A percentile compares a stretch with the other conserved stretches of the same genome.
Evolutionary conservation across 2,888 invertebrate genomes (phyloP).

Genomic region (Drosophila ustulata): DNA sequence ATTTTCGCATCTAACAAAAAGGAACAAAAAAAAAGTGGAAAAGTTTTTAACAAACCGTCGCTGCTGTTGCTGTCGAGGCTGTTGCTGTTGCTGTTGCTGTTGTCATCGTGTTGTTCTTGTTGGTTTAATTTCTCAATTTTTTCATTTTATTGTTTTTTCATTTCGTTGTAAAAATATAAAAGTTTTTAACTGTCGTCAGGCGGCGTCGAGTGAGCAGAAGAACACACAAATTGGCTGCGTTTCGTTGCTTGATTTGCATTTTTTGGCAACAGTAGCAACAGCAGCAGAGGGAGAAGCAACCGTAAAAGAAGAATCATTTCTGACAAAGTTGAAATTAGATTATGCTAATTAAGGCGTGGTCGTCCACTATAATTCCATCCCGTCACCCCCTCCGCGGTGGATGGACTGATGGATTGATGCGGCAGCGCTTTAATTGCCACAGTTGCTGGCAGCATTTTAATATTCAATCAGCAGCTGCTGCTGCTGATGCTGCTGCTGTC

Average conservation of each 20-base stretch:
- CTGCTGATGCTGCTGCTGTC: constrained; percentile 63
- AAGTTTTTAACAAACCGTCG: constrained; percentile 60
- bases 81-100: constrained; percentile 35
- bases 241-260: constrained; percentile 61
- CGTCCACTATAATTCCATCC: background rate
- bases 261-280: constrained; percentile 48
- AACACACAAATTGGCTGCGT: constrained; percentile 46
- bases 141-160: constrained; percentile 77
- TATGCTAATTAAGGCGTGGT: constrained; percentile 81
- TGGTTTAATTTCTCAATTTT: constrained; percentile 32
- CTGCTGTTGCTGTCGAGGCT: constrained; percentile 46
- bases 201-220: background rate
- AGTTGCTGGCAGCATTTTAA: constrained; percentile 63
- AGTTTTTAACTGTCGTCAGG: constrained; percentile 66
- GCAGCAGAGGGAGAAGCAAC: constrained; percentile 7
- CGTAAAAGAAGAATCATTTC: constrained; percentile 43
- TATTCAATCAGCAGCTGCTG: constrained; percentile 79
- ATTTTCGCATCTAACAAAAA: constrained; percentile 77
- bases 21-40: constrained; percentile 4
- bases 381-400: background rate
- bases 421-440: constrained; percentile 63
- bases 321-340: constrained; percentile 80
- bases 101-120: constrained; percentile 23
- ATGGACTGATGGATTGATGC: constrained; percentile 74
- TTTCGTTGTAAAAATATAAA: constrained; percentile 78